phyloP scores from a whole-genome alignment of 2,888 invertebrate genomes.

The Myopa testacea region DNA sequence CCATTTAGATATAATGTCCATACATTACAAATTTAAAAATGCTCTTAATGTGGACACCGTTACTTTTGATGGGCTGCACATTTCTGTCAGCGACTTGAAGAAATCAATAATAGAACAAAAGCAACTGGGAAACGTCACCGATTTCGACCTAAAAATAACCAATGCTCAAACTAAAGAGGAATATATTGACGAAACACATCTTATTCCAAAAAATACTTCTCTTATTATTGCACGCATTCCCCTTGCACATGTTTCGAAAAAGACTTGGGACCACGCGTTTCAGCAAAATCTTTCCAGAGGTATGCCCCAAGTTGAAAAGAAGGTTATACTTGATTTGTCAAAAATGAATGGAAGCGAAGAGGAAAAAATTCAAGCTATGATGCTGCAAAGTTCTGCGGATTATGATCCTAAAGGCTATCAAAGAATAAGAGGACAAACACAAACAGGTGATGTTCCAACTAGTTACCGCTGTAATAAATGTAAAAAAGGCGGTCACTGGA shows the following conservation, averaged over 20 bases:
- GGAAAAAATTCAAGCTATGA: constrained; percentile 98
- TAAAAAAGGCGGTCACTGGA: constrained; percentile 96
- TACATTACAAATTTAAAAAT: constrained; percentile 99
- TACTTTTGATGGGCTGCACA: constrained; percentile 96
- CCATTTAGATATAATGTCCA: constrained; percentile 76
- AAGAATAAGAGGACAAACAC: constrained; percentile 88
- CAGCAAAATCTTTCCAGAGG: constrained; percentile 25
- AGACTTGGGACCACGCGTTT: constrained; percentile 75
- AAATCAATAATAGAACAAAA: constrained; percentile 95
- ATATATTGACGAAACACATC: constrained; percentile 88
- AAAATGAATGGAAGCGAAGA: constrained; percentile 94
- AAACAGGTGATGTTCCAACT: constrained; percentile 90
- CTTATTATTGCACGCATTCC: constrained; percentile 95
- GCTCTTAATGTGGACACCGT: constrained; percentile 95
- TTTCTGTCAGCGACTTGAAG: constrained; percentile 95
- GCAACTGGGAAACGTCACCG: constrained; percentile 90
- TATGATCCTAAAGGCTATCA: constrained; percentile 97
- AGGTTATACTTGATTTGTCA: constrained; percentile 78
- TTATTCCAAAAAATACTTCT: constrained; percentile 98
- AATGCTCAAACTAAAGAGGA: constrained; percentile 98
- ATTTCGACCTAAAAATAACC: constrained; percentile 95
- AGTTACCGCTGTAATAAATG: constrained; percentile 96
- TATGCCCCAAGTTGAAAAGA: constrained; percentile 23
- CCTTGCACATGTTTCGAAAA: constrained; percentile 81
- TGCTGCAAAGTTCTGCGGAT: constrained; percentile 95